Percentiles rank a stretch among this genome's conserved stretches.
These are phyloP conservation scores for Sciurus carolinensis DNA, from an alignment of 2,797 vertebrate genomes.

Conservation along the genomic window DNA sequence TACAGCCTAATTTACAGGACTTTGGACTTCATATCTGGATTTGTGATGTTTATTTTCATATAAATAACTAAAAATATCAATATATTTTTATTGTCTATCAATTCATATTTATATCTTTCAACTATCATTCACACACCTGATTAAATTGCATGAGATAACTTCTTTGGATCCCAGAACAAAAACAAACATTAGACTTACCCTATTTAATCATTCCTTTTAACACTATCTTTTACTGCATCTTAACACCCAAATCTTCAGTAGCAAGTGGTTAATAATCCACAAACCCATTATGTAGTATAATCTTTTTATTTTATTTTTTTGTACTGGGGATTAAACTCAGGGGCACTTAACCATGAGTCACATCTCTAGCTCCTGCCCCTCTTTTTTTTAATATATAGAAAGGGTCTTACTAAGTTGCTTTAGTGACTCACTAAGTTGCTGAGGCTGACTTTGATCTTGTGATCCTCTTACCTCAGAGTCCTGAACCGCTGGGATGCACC, in stretches of 20 bases:
- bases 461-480: too few species aligned
- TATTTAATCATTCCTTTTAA: background rate
- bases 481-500: too few species aligned
- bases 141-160: background rate
- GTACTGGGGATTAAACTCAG: too few species aligned
- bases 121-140: background rate
- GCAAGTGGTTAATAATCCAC: background rate
- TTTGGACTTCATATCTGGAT: constrained; percentile 35
- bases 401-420: too few species aligned
- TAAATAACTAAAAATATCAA: background rate
- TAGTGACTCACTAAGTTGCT: too few species aligned
- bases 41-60: background rate
- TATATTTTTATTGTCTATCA: background rate
- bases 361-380: too few species aligned
- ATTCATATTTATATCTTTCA: background rate
- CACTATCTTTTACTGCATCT: background rate
- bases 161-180: background rate
- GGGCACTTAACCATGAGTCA: too few species aligned
- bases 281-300: background rate
- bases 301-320: too few species aligned
- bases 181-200: too few species aligned
- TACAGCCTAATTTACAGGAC: too few species aligned
- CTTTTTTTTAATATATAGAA: too few species aligned
- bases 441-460: too few species aligned
- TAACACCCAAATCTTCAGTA: background rate